Percentiles rank a stretch among this genome's conserved stretches.
Conservation (phyloP, 1,140 invertebrate genomes). For the Oedothorax gibbosus region DNA sequence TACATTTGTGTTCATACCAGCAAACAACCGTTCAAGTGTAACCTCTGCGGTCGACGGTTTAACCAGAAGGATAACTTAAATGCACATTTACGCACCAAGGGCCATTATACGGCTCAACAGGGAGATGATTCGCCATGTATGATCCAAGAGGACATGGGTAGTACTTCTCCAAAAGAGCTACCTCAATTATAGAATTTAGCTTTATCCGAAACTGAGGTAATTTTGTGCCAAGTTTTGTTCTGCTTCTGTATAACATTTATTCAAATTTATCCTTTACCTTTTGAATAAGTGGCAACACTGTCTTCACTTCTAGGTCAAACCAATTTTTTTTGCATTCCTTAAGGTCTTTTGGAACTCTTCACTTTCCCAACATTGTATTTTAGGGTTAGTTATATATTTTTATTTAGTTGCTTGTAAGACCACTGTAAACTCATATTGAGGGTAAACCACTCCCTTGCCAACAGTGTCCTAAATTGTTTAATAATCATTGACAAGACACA, state of each 20-base stretch:
- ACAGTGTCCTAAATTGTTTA: conserved; percentile 83
- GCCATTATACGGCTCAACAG: neutral
- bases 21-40: conserved; percentile 88
- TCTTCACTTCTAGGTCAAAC: no score
- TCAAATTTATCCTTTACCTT: no score
- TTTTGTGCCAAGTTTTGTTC: no score
- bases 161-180: no score
- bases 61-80: conserved; percentile 40
- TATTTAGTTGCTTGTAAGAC: conserved; percentile 87
- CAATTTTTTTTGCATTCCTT: no score
- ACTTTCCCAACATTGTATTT: no score
- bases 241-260: no score
- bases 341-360: no score
- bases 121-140: neutral
- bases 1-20: conserved; percentile 83
- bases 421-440: conserved; percentile 89
- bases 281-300: no score
- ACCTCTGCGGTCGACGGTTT: conserved; percentile 74
- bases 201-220: no score
- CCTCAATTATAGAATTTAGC: no score
- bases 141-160: neutral
- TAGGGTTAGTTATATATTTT: no score
- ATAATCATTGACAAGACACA: conserved; percentile 82
- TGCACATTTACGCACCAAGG: conserved; percentile 29
- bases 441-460: conserved; percentile 86